Conservation (phyloP, 2,888 invertebrate genomes). For the Blera fallax region DNA sequence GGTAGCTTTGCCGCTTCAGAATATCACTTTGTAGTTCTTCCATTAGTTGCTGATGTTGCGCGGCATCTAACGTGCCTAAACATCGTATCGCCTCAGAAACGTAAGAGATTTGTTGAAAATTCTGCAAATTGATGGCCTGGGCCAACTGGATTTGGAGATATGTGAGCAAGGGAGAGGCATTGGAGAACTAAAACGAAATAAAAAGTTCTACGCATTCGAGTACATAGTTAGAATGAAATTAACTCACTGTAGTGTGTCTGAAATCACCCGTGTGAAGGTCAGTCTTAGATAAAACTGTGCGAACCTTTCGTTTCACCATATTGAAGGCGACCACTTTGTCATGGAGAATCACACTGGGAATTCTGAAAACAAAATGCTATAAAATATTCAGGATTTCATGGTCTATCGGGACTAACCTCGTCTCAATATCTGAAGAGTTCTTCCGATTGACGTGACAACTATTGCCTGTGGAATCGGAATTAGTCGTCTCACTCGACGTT, state of each 20-base stretch:
- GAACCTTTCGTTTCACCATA: conserved; percentile 90
- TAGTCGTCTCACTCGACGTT: conserved; percentile 83
- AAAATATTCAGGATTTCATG: background rate
- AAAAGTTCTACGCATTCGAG: background rate
- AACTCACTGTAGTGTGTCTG: conserved; percentile 83
- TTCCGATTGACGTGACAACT: conserved; percentile 75
- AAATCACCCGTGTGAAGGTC: conserved; percentile 89
- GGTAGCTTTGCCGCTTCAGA: conserved; percentile 89
- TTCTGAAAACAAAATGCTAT: conserved; percentile 62
- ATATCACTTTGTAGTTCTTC: conserved; percentile 90
- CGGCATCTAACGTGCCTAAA: conserved; percentile 87
- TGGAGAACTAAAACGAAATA: conserved; percentile 75
- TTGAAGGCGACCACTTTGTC: conserved; percentile 78
- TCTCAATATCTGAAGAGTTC: conserved; percentile 79
- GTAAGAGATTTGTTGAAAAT: conserved; percentile 89
- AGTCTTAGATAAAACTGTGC: conserved; percentile 94
- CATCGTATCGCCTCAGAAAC: conserved; percentile 92
- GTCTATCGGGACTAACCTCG: conserved; percentile 77
- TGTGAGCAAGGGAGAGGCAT: conserved; percentile 84
- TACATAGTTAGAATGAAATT: background rate
- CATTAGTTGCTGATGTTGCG: conserved; percentile 88
- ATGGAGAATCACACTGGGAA: conserved; percentile 75
- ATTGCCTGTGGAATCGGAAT: conserved; percentile 81
- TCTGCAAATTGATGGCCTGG: conserved; percentile 90
- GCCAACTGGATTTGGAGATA: conserved; percentile 90